A percentile compares a stretch with the other conserved stretches of the same genome.
Evolutionary conservation across 2,113 vertebrate genomes (phyloP).

Genomic region (Pterocles orientalis): DNA sequence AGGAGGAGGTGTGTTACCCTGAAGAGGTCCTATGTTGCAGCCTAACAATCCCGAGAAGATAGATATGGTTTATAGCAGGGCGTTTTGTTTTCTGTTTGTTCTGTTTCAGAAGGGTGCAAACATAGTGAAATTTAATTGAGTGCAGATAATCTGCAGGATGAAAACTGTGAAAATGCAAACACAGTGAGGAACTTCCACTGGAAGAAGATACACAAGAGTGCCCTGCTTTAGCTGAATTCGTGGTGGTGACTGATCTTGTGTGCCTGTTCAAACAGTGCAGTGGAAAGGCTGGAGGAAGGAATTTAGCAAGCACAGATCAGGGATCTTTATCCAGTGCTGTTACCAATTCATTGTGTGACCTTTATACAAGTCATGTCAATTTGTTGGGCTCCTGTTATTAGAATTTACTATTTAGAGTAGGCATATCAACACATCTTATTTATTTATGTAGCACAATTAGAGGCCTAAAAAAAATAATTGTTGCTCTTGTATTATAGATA

Average conservation of each 20-base stretch:
- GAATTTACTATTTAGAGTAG: not conserved
- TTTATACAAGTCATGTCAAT: not conserved
- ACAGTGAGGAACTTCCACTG: not conserved
- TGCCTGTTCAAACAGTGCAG: not conserved
- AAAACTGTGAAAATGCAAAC: not conserved
- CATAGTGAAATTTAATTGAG: not conserved
- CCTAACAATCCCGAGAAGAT: not conserved
- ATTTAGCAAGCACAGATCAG: not conserved
- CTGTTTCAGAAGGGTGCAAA: not conserved
- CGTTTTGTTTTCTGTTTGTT: not conserved
- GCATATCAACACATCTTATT: not conserved
- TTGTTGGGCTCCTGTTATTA: not conserved
- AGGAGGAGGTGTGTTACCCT: not conserved
- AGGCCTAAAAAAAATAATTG: not conserved
- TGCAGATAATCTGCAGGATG: not conserved
- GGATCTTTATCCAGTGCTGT: not conserved
- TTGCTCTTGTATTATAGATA: not conserved
- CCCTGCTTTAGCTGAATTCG: not conserved
- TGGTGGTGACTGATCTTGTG: not conserved
- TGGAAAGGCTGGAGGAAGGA: not conserved
- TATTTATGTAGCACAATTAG: not conserved
- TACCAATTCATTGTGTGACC: not conserved
- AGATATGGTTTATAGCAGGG: not conserved
- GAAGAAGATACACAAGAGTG: not conserved
- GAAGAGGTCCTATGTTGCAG: not conserved